Percentiles rank a stretch among this genome's conserved stretches.
These are phyloP conservation scores for Dicentrarchus labrax DNA, from an alignment of 2,113 vertebrate species.

Conservation along the genomic window DNA sequence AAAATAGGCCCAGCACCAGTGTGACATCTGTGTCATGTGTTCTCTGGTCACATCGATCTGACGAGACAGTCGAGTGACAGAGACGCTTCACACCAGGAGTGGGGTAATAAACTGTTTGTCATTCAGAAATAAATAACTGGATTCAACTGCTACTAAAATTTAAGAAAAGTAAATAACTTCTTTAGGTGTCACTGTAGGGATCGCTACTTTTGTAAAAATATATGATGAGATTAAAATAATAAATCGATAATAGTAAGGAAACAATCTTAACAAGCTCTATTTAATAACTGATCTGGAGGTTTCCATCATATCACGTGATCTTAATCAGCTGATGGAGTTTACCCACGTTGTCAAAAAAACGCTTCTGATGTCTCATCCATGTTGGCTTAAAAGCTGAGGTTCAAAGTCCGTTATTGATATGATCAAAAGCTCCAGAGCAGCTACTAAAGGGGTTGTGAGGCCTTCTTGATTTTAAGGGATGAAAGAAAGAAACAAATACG, in stretches of 20 bases:
- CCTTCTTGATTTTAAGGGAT: too few relatives aligned
- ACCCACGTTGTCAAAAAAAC: neutral
- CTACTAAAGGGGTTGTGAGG: neutral
- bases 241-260: neutral
- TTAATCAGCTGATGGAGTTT: neutral
- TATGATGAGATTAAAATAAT: too few relatives aligned
- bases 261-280: neutral
- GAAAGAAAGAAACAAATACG: too few relatives aligned
- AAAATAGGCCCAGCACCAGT: slow-evolving; percentile 60
- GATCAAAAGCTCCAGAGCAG: neutral
- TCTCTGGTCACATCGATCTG: slow-evolving; percentile 49
- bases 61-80: neutral
- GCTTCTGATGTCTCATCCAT: too few relatives aligned
- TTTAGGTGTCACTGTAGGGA: too few relatives aligned
- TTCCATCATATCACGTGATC: neutral
- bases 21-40: slow-evolving; percentile 64
- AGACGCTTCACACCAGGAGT: slow-evolving; percentile 5
- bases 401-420: neutral
- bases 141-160: neutral
- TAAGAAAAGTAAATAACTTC: neutral
- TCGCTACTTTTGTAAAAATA: too few relatives aligned
- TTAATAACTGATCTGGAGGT: neutral
- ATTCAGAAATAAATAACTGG: neutral
- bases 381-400: neutral
- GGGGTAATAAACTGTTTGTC: neutral